Evolutionary conservation across 2,113 vertebrate genomes (phyloP).

Genomic region (zebrafish (Danio rerio)): GRCz12tu NC_133176.1:47971001-47971500

Average conservation of each 20-base stretch:
- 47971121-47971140: neutral
- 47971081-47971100: neutral
- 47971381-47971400: constrained; percentile 98
- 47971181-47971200: constrained; percentile 23
- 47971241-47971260: constrained; percentile 88
- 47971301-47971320: neutral
- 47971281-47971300: neutral
- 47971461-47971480: constrained; percentile 90
- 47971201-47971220: constrained; percentile 81
- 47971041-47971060: neutral
- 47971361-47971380: constrained; percentile 90
- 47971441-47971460: constrained; percentile 94
- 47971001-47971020: neutral
- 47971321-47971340: neutral
- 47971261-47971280: constrained; percentile 53
- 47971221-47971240: constrained; percentile 87
- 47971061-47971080: neutral
- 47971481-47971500: constrained; percentile 87
- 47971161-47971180: constrained; percentile 22
- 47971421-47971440: constrained; percentile 81
- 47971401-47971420: constrained; percentile 94
- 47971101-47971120: neutral
- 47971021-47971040: neutral
- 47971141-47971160: neutral
- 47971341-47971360: constrained; percentile 92